Evolutionary conservation across 2,888 invertebrate species (phyloP), one percentile per base, ranked within the genome.

Genomic region (Unio delphinus): DNA sequence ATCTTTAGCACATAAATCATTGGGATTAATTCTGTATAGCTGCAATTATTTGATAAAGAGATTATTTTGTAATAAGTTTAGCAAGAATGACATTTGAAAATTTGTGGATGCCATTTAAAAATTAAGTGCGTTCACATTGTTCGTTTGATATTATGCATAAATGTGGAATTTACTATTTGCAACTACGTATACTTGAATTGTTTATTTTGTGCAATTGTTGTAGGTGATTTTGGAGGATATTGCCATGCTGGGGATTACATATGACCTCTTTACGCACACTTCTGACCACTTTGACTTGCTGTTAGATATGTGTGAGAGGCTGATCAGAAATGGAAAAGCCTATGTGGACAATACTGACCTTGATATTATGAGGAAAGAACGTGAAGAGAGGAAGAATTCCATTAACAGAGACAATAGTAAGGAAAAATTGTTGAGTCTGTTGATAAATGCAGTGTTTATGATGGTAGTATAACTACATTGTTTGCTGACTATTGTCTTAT

Each of bases 281-380:
- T 99, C 99, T 0, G 95, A 99, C 89, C 95, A 98, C 90, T 99
- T 99, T 90, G 98, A 99, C 86, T 90, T 94, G 71, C 95, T 99
- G 94, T 88, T 97, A 72, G 92, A 93, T 23, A 94, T 94, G 86
- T 99, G 99, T 88, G 96, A 96, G 87, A 93, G 94, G 88, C 91
- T 99, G 80, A 91, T 99, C 59, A 94, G 93, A 80, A 94, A 95
- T 60, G 94, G 95, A n/a, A 95, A 95, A 84, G 99, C 99, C 0
- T 99, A 96, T 89, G 97, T 96, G 0, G 99, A 99, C 88, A 95
- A 99, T 89, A 99, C 99, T 0, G 95, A 96, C 6, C 94, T 96
- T 0, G 96, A 97, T 85, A 91, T 93, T 73, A 99, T 99, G 99
- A 98, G 98, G 90, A 93, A 93, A 68, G 97, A 99, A 90, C 92